phyloP scores from a whole-genome alignment of 2,113 vertebrate genomes.

The Ranitomeya imitator region DNA sequence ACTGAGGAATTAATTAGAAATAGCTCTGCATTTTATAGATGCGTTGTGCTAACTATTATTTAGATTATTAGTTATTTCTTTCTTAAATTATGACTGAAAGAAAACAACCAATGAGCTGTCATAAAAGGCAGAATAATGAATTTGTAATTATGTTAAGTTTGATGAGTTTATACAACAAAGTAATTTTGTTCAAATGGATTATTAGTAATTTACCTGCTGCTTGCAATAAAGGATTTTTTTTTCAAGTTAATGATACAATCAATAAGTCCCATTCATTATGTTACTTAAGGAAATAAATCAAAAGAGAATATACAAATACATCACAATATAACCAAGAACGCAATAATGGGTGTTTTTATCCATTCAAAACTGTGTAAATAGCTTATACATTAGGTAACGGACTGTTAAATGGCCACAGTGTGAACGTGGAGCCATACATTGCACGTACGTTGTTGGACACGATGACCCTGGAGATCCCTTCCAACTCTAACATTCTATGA shows the following conservation, averaged over 20 bases:
- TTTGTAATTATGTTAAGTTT: conserved; percentile 10
- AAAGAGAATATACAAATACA: neutral
- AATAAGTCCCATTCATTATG: neutral
- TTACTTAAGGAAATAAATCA: neutral
- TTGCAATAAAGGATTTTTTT: conserved; percentile 7
- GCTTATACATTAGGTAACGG: no score
- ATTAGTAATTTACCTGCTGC: conserved; percentile 29
- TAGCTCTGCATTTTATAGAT: neutral
- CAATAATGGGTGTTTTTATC: no score
- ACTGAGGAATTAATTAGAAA: neutral
- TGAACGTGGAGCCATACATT: no score
- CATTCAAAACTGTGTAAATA: no score
- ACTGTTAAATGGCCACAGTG: no score
- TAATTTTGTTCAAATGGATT: conserved; percentile 24
- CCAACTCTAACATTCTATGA: no score
- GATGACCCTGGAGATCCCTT: no score
- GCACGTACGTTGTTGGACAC: no score
- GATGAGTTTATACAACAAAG: conserved; percentile 22
- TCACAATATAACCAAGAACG: neutral
- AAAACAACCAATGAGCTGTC: neutral
- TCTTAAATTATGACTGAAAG: neutral
- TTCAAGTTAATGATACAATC: conserved; percentile 17
- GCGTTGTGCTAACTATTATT: neutral
- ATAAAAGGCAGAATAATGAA: conserved; percentile 30
- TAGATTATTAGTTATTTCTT: neutral